phyloP scores from a whole-genome alignment of 2,888 invertebrate genomes.

The Vanessa cardui region DNA sequence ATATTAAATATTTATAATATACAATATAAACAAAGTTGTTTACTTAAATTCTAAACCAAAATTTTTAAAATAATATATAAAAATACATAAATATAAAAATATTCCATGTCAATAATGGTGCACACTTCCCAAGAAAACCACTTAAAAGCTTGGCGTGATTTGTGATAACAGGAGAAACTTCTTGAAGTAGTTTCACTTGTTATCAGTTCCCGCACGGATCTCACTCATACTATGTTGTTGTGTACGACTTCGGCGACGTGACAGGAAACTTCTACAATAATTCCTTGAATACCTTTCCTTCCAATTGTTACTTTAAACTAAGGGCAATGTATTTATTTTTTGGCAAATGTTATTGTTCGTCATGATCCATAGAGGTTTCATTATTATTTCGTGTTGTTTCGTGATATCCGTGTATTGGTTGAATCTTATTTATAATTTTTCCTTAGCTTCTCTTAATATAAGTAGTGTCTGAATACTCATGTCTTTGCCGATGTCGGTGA shows the following conservation, averaged over 20 bases:
- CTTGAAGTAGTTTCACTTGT: slow-evolving; percentile 11
- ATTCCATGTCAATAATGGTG: not conserved
- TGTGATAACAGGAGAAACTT: slow-evolving; percentile 13
- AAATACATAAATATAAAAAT: not conserved
- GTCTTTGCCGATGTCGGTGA: too few species aligned
- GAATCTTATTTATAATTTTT: too few species aligned
- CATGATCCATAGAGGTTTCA: too few species aligned
- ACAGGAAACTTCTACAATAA: slow-evolving; percentile 3
- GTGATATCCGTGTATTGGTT: too few species aligned
- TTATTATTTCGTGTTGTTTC: too few species aligned
- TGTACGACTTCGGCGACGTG: slow-evolving; percentile 2
- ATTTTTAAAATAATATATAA: not conserved
- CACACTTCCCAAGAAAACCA: not conserved
- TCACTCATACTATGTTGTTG: slow-evolving; percentile 8
- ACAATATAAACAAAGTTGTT: too few species aligned
- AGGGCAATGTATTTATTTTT: too few species aligned
- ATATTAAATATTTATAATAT: too few species aligned
- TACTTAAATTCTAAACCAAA: not conserved
- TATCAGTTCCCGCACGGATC: not conserved
- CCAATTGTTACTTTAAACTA: not conserved
- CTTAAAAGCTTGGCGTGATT: slow-evolving; percentile 7
- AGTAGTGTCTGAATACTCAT: too few species aligned
- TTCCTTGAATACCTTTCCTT: not conserved
- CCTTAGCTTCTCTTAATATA: too few species aligned
- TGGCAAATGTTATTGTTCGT: too few species aligned